These are phyloP conservation scores for Mallotus villosus DNA, from an alignment of 2,797 vertebrate species.

Conservation along the genomic window DNA sequence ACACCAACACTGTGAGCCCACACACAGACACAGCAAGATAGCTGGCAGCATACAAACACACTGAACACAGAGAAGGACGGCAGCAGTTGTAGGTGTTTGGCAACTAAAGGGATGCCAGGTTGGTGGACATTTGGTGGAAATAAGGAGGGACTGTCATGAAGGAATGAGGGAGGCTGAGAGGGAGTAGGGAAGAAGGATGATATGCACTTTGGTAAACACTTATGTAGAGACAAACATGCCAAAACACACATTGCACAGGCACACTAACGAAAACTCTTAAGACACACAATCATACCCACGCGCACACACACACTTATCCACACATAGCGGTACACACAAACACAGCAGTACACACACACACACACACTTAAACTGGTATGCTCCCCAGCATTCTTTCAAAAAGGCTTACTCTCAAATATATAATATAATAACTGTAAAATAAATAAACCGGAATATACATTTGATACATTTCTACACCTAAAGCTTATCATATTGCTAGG, in stretches of 20 bases:
- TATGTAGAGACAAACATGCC: too few species aligned
- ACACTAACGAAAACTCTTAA: too few species aligned
- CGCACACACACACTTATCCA: neutral
- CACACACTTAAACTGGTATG: too few species aligned
- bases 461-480: too few species aligned
- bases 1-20: neutral
- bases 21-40: neutral
- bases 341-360: neutral
- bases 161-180: slow-evolving; percentile 12
- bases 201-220: too few species aligned
- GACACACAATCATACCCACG: neutral
- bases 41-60: slow-evolving; percentile 3
- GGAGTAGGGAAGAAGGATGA: neutral
- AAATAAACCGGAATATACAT: too few species aligned
- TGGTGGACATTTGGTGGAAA: neutral
- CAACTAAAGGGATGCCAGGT: neutral
- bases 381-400: neutral
- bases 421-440: too few species aligned
- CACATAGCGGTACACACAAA: neutral
- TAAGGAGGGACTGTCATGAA: neutral
- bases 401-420: too few species aligned
- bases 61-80: neutral
- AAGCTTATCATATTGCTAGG: too few species aligned
- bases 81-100: neutral
- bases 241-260: neutral